Evolutionary conservation across 2,888 invertebrate genomes (phyloP).

Genomic region (Noctua fimbriata): DNA sequence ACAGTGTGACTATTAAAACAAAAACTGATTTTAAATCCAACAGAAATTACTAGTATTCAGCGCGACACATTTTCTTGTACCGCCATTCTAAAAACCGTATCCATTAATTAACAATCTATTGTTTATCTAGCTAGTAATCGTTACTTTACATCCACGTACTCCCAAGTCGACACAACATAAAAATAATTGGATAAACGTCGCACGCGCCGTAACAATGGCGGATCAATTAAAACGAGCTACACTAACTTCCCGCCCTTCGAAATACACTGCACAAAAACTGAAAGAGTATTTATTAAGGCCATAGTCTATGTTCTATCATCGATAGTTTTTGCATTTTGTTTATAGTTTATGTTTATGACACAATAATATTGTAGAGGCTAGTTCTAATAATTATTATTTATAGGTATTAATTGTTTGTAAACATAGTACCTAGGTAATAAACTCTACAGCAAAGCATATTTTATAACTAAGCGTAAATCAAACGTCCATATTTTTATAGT

Average conservation of each 20-base stretch:
- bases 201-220: slow-evolving; percentile 63
- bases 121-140: slow-evolving; percentile 28
- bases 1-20: neutral
- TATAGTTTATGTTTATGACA: slow-evolving; percentile 46
- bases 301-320: slow-evolving; percentile 42
- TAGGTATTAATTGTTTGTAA: slow-evolving; percentile 21
- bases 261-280: slow-evolving; percentile 41
- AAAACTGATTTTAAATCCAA: neutral
- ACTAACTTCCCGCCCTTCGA: slow-evolving; percentile 51
- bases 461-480: slow-evolving; percentile 14
- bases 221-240: slow-evolving; percentile 61
- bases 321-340: slow-evolving; percentile 37
- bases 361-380: slow-evolving; percentile 10
- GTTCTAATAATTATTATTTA: slow-evolving; percentile 14
- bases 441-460: slow-evolving; percentile 12
- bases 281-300: slow-evolving; percentile 36
- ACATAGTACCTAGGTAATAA: slow-evolving; percentile 8
- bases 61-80: neutral
- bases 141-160: slow-evolving; percentile 41
- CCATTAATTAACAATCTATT: slow-evolving; percentile 35
- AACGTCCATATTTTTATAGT: slow-evolving; percentile 18
- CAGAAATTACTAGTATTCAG: neutral
- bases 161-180: slow-evolving; percentile 57
- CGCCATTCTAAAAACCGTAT: slow-evolving; percentile 4
- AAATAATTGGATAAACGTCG: slow-evolving; percentile 61